These are phyloP conservation scores for Thalpophila matura DNA, from an alignment of 2,888 invertebrate genomes.

Conservation along the genomic window DNA sequence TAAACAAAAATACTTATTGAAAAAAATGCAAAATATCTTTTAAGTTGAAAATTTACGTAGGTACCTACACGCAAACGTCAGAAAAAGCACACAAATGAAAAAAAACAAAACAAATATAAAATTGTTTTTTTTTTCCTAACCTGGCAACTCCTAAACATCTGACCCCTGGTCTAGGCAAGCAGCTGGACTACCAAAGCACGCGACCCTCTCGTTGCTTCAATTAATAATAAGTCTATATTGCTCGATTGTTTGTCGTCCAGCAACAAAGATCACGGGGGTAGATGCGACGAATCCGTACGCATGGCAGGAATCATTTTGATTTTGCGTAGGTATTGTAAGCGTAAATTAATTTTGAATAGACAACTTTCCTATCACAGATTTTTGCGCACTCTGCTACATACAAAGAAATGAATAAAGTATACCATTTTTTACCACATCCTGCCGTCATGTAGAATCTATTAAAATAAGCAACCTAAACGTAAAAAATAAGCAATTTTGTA, in stretches of 20 bases:
- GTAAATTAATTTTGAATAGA: too few species aligned
- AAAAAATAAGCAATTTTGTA: too few species aligned
- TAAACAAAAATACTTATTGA: too few species aligned
- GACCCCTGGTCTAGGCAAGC: conserved; percentile 64
- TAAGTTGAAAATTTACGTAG: background rate
- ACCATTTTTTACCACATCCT: too few species aligned
- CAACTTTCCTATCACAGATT: too few species aligned
- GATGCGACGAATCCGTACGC: conserved; percentile 26
- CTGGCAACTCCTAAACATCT: conserved; percentile 49
- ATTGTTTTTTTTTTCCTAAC: background rate
- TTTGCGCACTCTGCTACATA: too few species aligned
- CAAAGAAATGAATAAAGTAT: too few species aligned
- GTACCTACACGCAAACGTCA: background rate
- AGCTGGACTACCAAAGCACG: conserved; percentile 58
- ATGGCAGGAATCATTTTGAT: too few species aligned
- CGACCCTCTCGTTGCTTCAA: conserved; percentile 68
- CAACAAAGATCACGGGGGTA: conserved; percentile 67
- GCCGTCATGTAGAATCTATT: too few species aligned
- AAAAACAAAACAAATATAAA: background rate
- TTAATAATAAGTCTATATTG: conserved; percentile 81
- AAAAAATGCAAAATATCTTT: too few species aligned
- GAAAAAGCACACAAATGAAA: background rate
- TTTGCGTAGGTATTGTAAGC: too few species aligned
- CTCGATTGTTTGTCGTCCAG: conserved; percentile 78
- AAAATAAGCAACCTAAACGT: too few species aligned